Evolutionary conservation across 1,140 invertebrate genomes (phyloP).

Genomic region (Melitaea cinxia): DNA sequence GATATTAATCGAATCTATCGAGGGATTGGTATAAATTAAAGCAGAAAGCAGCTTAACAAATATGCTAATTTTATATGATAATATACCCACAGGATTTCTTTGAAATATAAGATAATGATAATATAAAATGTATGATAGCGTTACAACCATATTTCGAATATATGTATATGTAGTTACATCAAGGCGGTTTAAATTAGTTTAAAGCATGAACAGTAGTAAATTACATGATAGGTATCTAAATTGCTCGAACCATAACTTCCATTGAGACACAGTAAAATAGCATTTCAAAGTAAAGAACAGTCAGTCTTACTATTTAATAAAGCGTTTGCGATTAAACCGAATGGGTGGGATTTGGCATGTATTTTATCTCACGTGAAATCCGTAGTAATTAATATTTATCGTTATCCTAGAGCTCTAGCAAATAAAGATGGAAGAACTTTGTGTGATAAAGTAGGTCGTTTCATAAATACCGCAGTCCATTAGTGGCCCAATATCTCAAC

Average conservation of each 20-base stretch:
- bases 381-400: constrained; percentile 25
- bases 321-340: constrained; percentile 13
- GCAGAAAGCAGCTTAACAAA: no score
- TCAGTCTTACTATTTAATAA: not conserved
- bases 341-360: constrained; percentile 2
- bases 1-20: no score
- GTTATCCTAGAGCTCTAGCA: constrained; percentile 31
- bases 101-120: no score
- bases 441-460: constrained; percentile 50
- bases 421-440: constrained; percentile 42
- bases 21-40: no score
- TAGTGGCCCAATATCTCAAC: constrained; percentile 73
- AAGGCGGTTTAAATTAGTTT: no score
- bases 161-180: no score
- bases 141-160: no score
- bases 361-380: constrained; percentile 12
- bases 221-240: not conserved
- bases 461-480: constrained; percentile 71
- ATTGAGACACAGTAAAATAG: not conserved
- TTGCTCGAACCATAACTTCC: not conserved
- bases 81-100: no score
- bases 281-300: not conserved
- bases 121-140: no score
- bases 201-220: no score
- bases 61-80: no score